Evolutionary conservation across 2,797 vertebrate species (phyloP).

Genomic region (Selene dorsalis): DNA sequence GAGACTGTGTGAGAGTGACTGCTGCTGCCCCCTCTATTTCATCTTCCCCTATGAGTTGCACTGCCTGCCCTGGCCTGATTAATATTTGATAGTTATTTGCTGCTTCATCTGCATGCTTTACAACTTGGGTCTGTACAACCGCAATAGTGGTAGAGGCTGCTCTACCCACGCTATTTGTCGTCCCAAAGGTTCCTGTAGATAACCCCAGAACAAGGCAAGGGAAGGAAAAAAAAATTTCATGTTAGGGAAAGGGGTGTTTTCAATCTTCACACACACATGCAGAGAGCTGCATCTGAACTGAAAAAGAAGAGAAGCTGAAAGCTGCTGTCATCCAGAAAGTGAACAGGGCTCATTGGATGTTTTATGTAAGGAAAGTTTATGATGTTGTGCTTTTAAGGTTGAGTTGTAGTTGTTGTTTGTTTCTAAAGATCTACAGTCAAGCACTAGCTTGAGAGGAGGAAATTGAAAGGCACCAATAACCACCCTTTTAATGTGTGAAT

Average conservation of each 20-base stretch:
- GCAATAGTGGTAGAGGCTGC: constrained; percentile 50
- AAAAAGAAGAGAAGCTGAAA: constrained; percentile 15
- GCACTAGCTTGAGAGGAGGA: background rate
- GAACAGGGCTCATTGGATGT: background rate
- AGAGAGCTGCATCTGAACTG: constrained; percentile 9
- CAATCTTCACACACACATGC: background rate
- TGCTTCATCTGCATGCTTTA: constrained; percentile 81
- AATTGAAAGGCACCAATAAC: background rate
- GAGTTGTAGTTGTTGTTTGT: background rate
- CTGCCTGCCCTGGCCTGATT: constrained; percentile 70
- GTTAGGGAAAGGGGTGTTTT: constrained; percentile 14
- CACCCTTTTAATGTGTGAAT: background rate
- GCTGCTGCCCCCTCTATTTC: constrained; percentile 64
- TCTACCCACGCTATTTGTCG: constrained; percentile 48
- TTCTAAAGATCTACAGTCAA: background rate
- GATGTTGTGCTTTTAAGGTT: background rate
- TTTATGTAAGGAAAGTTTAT: background rate
- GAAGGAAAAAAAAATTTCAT: constrained; percentile 8
- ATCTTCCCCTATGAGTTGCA: constrained; percentile 69
- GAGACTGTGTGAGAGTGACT: constrained; percentile 47
- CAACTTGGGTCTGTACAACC: constrained; percentile 62
- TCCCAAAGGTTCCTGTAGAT: constrained; percentile 58
- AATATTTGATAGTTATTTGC: constrained; percentile 82
- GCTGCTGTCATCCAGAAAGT: background rate
- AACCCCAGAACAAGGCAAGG: constrained; percentile 37